Evolutionary conservation across 2,797 vertebrate species (phyloP), one percentile per base, ranked within the genome.

Genomic region (Mastacembelus armatus): DNA sequence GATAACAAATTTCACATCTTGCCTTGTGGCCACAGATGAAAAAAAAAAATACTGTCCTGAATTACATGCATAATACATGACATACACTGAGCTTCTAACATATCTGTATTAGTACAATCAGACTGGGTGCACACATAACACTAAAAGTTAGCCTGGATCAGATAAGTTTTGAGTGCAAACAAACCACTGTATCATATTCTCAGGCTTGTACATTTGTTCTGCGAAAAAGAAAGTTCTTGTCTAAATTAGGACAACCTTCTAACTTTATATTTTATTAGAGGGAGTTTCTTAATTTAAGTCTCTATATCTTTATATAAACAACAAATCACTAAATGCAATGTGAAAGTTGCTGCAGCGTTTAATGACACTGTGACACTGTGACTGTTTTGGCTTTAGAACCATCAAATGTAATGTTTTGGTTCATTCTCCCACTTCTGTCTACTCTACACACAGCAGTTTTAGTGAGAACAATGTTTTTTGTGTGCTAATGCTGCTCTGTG

Each of bases 1-100:
- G 29, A 55, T 21, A 39, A 42, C 35, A 21, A 50, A 50, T 70
- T 76, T 57, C 10, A 43, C 39, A 45, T 70, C 18, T 68, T 26
- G 1, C 2, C 69, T 67, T 32, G 15, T 26, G 27, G 18, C 12
- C 11, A 15, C 24, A 54, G 42, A 29, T 32, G 29, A 42, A 35
- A 16, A 54, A 19, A 29, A 42, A 35, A 16, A 54, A 19, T 0
- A 26, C 14, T 15, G 38, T 10, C 42, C 22, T 32, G 4, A 36
- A n/a, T 8, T 38, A 6, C 2, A 18, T 2, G 10, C 19, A 11
- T 29, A 8, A 27, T 11, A n/a, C 30, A 4, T n/a, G 12, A 26
- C 30, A 8, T 18, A 11, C n/a, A 14, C 30, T 30, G 30, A n/a
- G n/a, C 26, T 26, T 26, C 26, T 26, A 26, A 26, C 5, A 26